Evolutionary conservation across 1,140 invertebrate species (phyloP).

Genomic region (Caenorhabditis brenneri): DNA sequence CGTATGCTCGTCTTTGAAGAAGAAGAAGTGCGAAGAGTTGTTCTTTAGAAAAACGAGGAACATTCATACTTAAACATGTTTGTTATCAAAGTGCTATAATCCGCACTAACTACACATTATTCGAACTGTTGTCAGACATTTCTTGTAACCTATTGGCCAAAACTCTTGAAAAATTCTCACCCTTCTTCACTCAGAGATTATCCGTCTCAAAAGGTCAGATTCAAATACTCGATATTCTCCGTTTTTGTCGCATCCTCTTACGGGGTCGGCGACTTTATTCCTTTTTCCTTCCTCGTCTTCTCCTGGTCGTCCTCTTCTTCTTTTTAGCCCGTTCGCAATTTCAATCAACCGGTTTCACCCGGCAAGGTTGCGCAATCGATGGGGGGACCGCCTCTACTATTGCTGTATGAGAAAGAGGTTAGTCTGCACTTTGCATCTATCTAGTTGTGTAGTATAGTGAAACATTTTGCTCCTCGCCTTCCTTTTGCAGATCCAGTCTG

Average conservation of each 20-base stretch:
- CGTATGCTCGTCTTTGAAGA: neutral
- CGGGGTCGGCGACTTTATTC: neutral
- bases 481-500: neutral
- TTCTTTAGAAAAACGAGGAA: neutral
- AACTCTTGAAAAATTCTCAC: no score
- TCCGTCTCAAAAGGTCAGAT: slow-evolving; percentile 34
- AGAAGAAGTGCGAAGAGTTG: neutral
- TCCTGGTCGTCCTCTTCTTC: neutral
- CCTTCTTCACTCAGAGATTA: no score
- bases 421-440: slow-evolving; percentile 28
- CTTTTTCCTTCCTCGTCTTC: neutral
- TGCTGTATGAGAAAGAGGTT: neutral
- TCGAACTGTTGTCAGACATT: no score
- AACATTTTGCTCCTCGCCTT: slow-evolving; percentile 17
- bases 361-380: slow-evolving; percentile 39
- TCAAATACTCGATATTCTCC: slow-evolving; percentile 30
- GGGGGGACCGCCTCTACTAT: slow-evolving; percentile 30
- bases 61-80: slow-evolving; percentile 28
- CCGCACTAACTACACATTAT: neutral
- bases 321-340: slow-evolving; percentile 24
- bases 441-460: neutral
- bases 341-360: slow-evolving; percentile 38
- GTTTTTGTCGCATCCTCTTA: neutral
- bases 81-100: slow-evolving; percentile 13
- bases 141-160: neutral